phyloP scores from a whole-genome alignment of 2,888 invertebrate species.

The Ecliptopera silaceata region DNA sequence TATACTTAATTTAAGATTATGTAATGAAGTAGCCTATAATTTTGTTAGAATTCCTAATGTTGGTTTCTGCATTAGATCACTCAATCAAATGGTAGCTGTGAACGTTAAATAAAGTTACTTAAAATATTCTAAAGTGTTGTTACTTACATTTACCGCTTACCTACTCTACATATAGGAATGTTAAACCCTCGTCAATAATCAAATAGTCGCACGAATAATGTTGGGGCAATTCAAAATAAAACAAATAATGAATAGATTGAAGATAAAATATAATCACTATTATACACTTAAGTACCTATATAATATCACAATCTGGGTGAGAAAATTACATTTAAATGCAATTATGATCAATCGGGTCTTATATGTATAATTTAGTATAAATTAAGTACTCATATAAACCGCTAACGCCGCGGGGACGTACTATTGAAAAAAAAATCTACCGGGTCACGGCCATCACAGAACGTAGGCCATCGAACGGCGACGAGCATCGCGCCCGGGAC shows the following conservation, averaged over 20 bases:
- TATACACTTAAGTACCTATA: constrained; percentile 48
- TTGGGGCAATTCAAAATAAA: constrained; percentile 7
- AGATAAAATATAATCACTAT: constrained; percentile 41
- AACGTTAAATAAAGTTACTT: constrained; percentile 43
- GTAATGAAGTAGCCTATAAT: neutral
- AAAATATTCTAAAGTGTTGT: constrained; percentile 7
- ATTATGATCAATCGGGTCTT: constrained; percentile 44
- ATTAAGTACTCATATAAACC: constrained; percentile 43
- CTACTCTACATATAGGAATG: too few relatives aligned
- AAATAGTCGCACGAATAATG: too few relatives aligned
- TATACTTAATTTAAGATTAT: neutral
- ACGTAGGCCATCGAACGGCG: constrained; percentile 20
- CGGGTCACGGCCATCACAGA: constrained; percentile 21
- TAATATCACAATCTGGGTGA: constrained; percentile 63
- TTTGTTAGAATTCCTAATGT: constrained; percentile 10
- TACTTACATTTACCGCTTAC: neutral
- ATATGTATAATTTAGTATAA: too few relatives aligned
- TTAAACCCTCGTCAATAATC: too few relatives aligned
- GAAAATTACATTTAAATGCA: constrained; percentile 65
- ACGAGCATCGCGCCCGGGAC: neutral
- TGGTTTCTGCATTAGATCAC: constrained; percentile 22
- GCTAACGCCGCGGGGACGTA: constrained; percentile 26
- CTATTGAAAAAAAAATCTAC: constrained; percentile 31
- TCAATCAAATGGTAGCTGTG: constrained; percentile 42
- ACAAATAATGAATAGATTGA: constrained; percentile 19